Evolutionary conservation across 2,113 vertebrate genomes (phyloP), one percentile per base, ranked within the genome.

Genomic region (Oreochromis niloticus): DNA sequence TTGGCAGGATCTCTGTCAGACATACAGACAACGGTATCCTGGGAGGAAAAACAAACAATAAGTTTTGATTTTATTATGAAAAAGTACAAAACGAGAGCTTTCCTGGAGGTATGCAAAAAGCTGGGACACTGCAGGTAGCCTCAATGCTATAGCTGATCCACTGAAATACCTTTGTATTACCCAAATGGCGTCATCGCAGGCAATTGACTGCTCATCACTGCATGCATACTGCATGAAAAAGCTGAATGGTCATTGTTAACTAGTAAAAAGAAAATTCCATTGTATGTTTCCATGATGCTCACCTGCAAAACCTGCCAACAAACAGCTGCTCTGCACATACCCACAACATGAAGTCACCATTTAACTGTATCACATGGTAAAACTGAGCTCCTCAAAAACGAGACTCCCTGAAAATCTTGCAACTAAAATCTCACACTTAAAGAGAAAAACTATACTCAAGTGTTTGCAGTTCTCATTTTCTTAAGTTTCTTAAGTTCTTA

Each of bases 1-100:
- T 91, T 90, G 30, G 82, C 93, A 3, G 90, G 81, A 68, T 97
- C 96, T 57, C 86, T 89, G 48, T 98, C 97, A 7, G 95, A 86
- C 17, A 84, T 11, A 82, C 50, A 73, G 9, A 95, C 34, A 8
- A 39, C 5, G 9, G 94, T 83, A 39, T 93, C 90, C 93, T 94
- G 80, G 66, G 4, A n/a, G 13, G 27, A 39, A 30, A 32, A 24
- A 30, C 16, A 85, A 7, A 80, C 13, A 17, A 54, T 22, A 32
- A 24, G 1, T 6, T 16, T 54, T 16, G n/a, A 81, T 32, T 75
- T 48, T 9, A 59, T 30, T 59, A 9, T 30, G 24, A 30, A 30
- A 59, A 71, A 71, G 36, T 71, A 24, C n/a, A 43, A 71, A 24
- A 19, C 11, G 11, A 9, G 4, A 75, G 12, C 57, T 73, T 61